A percentile compares a stretch with the other conserved stretches of the same genome.
Evolutionary conservation across 2,113 vertebrate species (phyloP).

Genomic region (Pituophis catenifer): DNA sequence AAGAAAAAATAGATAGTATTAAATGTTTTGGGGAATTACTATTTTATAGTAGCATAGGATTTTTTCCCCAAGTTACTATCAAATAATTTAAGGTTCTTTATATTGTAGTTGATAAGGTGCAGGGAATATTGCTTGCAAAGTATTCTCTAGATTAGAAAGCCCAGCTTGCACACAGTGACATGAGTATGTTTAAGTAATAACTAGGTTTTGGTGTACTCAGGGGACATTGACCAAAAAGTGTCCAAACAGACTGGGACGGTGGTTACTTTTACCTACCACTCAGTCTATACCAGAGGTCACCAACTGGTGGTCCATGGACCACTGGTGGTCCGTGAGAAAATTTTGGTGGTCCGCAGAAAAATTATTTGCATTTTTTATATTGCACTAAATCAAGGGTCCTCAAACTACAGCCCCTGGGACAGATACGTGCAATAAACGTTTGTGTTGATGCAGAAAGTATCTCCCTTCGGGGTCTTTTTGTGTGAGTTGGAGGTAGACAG

Average conservation of each 20-base stretch:
- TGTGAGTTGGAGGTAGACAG: no score
- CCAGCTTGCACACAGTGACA: not conserved
- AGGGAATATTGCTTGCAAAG: not conserved
- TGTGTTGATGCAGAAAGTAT: no score
- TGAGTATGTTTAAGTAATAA: not conserved
- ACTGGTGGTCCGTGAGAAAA: no score
- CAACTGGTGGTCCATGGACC: no score
- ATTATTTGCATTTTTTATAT: no score
- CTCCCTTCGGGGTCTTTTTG: no score
- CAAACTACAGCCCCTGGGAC: no score
- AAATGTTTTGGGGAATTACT: not conserved
- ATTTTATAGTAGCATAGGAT: not conserved
- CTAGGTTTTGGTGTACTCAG: not conserved
- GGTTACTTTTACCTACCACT: not conserved
- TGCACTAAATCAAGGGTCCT: no score
- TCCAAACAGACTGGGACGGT: not conserved
- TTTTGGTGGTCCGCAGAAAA: no score
- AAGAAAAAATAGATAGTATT: not conserved
- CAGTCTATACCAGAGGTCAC: not conserved
- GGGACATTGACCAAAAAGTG: not conserved
- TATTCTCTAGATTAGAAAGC: not conserved
- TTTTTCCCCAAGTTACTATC: not conserved
- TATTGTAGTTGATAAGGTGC: not conserved
- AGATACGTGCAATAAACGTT: no score
- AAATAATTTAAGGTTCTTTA: not conserved